phyloP scores from a whole-genome alignment of 2,797 vertebrate genomes.

The Bryconaethiops microstoma region DNA sequence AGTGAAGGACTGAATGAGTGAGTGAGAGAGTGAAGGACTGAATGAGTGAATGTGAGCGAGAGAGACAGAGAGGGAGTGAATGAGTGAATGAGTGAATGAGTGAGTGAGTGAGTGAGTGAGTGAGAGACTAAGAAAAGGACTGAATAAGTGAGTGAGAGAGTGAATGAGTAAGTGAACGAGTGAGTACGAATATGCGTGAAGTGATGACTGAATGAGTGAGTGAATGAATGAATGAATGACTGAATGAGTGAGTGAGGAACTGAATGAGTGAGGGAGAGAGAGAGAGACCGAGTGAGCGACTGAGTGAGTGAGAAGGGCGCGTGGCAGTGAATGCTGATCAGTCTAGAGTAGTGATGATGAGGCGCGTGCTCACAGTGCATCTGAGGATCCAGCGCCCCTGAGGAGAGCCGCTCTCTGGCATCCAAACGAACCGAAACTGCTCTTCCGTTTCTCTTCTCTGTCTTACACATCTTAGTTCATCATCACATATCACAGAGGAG shows the following conservation, averaged over 20 bases:
- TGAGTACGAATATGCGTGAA: too few relatives aligned
- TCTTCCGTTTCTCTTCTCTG: conserved; percentile 35
- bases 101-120: background rate
- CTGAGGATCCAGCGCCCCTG: conserved; percentile 63
- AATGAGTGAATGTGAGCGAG: too few relatives aligned
- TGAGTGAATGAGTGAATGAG: background rate
- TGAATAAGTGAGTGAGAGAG: background rate
- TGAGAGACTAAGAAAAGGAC: too few relatives aligned
- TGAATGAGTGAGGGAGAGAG: too few relatives aligned
- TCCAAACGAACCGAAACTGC: conserved; percentile 65
- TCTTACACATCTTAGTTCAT: background rate
- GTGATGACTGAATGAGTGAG: too few relatives aligned
- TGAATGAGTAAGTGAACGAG: too few relatives aligned
- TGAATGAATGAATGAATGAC: background rate
- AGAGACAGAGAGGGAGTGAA: too few relatives aligned
- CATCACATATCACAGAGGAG: conserved; percentile 16
- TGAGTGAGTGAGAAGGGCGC: background rate
- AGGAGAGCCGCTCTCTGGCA: conserved; percentile 59
- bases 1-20: too few relatives aligned
- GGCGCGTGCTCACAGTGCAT: conserved; percentile 59
- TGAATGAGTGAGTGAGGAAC: too few relatives aligned
- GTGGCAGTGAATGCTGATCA: conserved; percentile 15
- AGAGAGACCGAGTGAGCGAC: too few relatives aligned
- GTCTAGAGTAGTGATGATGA: conserved; percentile 19
- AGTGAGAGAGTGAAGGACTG: too few relatives aligned